A percentile compares a stretch with the other conserved stretches of the same genome.
Conservation (phyloP, 2,797 vertebrate genomes). For the Podarcis lilfordi region DNA sequence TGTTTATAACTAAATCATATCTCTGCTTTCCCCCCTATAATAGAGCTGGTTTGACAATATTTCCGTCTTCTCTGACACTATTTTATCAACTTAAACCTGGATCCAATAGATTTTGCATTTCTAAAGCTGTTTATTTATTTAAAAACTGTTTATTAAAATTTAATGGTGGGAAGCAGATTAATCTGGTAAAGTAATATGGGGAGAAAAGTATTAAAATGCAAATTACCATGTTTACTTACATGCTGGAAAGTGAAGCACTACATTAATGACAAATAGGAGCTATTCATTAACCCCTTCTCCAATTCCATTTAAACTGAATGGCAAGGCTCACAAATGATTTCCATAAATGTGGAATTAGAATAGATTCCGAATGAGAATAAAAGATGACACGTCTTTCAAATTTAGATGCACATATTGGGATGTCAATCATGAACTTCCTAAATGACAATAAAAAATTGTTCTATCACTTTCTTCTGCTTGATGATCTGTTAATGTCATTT, state of each 20-base stretch:
- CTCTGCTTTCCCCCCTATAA: not conserved
- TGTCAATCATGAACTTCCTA: not conserved
- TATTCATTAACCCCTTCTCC: conserved; percentile 12
- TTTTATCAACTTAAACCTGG: not conserved
- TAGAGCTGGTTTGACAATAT: not conserved
- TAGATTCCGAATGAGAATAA: conserved; percentile 1
- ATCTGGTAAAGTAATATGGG: not conserved
- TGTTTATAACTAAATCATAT: not conserved
- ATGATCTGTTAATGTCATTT: conserved; percentile 6
- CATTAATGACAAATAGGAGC: conserved; percentile 13
- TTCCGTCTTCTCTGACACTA: not conserved
- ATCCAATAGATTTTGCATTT: not conserved
- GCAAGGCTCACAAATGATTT: not conserved
- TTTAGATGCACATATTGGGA: not conserved
- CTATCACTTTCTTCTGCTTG: not conserved
- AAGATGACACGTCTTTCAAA: not conserved
- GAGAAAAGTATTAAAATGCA: conserved; percentile 27
- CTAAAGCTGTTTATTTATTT: not conserved
- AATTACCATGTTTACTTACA: conserved; percentile 23
- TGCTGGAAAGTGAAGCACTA: not conserved
- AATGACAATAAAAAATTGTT: not conserved
- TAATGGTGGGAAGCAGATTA: conserved; percentile 5
- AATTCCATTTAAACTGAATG: conserved; percentile 18
- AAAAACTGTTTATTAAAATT: conserved; percentile 1
- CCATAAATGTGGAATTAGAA: not conserved